Evolutionary conservation across 1,140 invertebrate species (phyloP), one percentile per base, ranked within the genome.

Genomic region (Platorchestia sp.): DNA sequence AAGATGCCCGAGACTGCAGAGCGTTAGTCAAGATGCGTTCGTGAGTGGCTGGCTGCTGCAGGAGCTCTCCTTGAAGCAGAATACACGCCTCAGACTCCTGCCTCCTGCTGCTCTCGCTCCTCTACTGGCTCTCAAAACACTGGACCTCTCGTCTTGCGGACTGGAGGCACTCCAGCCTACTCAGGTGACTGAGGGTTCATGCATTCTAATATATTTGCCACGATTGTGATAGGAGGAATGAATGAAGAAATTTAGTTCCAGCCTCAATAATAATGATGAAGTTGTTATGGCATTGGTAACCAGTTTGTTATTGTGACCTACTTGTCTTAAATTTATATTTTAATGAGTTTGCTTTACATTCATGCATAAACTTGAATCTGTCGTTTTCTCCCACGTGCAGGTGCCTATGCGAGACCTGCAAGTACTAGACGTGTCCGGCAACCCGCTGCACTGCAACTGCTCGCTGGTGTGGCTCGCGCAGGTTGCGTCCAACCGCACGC

Each of bases 361-460:
- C 59, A 36, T 75, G 1, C 27, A 75, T 75, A 27, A 75, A 22
- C 59, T 19, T 3, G 59, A 75, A 75, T 75, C 3, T 36, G 36
- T 75, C 59, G 27, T 36, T 36, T 1, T 75, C 5, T 93, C n/a
- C 7, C 91, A 27, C 14, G n/a, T 93, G 0, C 95, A 96, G 96
- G 91, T 96, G 0, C 96, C 96, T 19, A 95, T 96, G 93, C 95
- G 95, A 51, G 95, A 96, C 10, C 95, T 96, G 91, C 44, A 43
- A 47, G 95, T 95, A 22, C 95, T 96, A 16, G 59, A 90, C 47
- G 59, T 96, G 43, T 93, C 95, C 43, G 96, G 96, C n/a, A 98
- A 98, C 97, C 98, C 98, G 97, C 98, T 98, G 97, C 97, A 98
- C 96, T 98, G 98, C 97, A 98, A 98, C 97, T 98, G 98, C 97